These are phyloP conservation scores for Apistogramma diplotaenia DNA, from an alignment of 2,113 vertebrate genomes.

Conservation along the genomic window DNA sequence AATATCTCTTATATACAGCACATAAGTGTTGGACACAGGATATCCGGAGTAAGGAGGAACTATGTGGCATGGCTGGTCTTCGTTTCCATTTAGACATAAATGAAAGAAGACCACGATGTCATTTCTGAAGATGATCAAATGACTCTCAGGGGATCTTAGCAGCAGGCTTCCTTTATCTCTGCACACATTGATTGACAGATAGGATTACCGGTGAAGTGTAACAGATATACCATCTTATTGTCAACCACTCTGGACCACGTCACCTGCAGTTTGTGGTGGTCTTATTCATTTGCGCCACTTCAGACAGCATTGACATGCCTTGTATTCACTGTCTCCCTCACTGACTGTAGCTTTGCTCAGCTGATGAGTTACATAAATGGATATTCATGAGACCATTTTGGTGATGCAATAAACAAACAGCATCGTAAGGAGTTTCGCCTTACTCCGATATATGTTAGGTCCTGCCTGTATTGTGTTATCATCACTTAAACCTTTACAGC, in stretches of 20 bases:
- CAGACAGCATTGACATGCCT: conserved; percentile 5
- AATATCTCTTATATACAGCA: conserved; percentile 79
- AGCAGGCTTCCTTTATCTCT: conserved; percentile 53
- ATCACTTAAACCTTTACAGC: conserved; percentile 18
- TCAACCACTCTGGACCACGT: conserved; percentile 35
- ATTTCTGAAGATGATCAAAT: conserved; percentile 66
- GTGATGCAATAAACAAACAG: neutral
- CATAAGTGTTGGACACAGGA: conserved; percentile 52
- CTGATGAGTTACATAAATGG: conserved; percentile 9
- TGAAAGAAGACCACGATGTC: conserved; percentile 76
- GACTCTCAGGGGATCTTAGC: conserved; percentile 50
- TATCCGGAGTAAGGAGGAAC: conserved; percentile 77
- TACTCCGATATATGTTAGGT: conserved; percentile 68
- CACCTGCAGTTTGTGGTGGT: conserved; percentile 53
- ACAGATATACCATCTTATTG: conserved; percentile 47
- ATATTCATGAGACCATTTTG: neutral
- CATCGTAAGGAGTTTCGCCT: conserved; percentile 68
- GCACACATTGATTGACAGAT: conserved; percentile 63
- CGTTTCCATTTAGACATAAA: conserved; percentile 66
- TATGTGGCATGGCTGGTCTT: conserved; percentile 81
- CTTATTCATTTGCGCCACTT: conserved; percentile 10
- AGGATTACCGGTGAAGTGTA: conserved; percentile 46
- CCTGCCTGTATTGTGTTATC: conserved; percentile 71
- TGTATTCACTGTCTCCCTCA: conserved; percentile 44
- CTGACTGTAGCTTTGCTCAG: conserved; percentile 6